Conservation (phyloP, 23 tunicate genomes). For the Botrylloides violaceus region DNA sequence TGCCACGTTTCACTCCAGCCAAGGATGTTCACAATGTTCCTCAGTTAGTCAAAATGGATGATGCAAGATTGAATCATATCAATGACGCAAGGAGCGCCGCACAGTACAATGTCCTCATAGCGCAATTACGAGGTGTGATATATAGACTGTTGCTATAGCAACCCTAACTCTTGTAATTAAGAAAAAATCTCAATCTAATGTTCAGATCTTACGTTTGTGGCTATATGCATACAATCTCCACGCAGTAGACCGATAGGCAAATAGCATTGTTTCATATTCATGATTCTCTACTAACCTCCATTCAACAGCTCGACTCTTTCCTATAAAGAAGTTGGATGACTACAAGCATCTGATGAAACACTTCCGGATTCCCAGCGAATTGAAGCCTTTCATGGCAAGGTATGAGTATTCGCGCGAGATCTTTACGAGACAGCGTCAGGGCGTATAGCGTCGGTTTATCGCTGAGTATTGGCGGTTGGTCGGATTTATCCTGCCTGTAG, state of each 20-base stretch:
- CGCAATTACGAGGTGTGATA: conserved; percentile 11
- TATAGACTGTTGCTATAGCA: neutral
- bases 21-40: conserved; percentile 17
- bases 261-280: too few relatives aligned
- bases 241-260: too few relatives aligned
- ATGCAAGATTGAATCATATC: neutral
- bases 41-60: conserved; percentile 21
- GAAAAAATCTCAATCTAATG: too few relatives aligned
- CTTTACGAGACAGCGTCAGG: neutral
- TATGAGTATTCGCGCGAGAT: neutral
- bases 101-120: neutral
- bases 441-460: neutral
- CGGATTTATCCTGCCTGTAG: too few relatives aligned
- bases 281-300: too few relatives aligned
- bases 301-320: neutral
- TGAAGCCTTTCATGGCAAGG: conserved; percentile 5
- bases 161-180: neutral
- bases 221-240: too few relatives aligned
- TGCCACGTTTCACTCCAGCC: conserved; percentile 30
- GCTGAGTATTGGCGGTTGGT: too few relatives aligned
- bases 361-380: neutral
- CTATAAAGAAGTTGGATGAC: conserved; percentile 2
- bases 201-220: too few relatives aligned
- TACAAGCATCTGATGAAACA: conserved; percentile 8
- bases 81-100: neutral